Percentiles rank a stretch among this genome's conserved stretches.
phyloP scores from a whole-genome alignment of 2,113 vertebrate species.

The Cyprinus carpio region DNA sequence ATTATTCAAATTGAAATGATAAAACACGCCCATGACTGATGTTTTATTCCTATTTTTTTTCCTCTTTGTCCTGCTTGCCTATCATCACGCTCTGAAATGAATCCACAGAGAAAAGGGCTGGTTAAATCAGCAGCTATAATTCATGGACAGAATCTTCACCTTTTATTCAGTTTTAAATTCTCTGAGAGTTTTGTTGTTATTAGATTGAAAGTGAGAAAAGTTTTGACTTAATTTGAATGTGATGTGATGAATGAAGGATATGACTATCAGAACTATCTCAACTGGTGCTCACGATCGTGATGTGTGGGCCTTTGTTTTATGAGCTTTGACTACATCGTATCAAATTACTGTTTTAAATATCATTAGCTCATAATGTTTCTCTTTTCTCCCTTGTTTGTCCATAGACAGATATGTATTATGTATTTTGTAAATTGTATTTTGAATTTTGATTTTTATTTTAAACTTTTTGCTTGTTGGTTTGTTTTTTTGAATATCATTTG shows the following conservation, averaged over 20 bases:
- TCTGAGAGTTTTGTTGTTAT: constrained; percentile 14
- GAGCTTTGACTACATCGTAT: constrained; percentile 63
- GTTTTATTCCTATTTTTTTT: no score
- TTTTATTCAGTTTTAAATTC: constrained; percentile 9
- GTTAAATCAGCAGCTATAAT: constrained; percentile 37
- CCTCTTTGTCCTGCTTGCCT: constrained; percentile 16
- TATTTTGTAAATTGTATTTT: background rate
- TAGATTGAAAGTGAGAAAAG: constrained; percentile 6
- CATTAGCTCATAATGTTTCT: constrained; percentile 41
- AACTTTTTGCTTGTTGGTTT: background rate
- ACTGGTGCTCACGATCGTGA: constrained; percentile 71
- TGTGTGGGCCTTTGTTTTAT: constrained; percentile 60
- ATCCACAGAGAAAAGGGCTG: constrained; percentile 23
- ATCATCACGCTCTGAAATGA: constrained; percentile 41
- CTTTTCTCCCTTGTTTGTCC: constrained; percentile 31
- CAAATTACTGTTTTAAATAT: constrained; percentile 66
- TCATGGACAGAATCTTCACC: constrained; percentile 28
- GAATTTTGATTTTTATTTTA: background rate
- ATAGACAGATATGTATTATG: background rate
- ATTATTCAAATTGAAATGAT: constrained; percentile 60
- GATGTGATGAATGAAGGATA: constrained; percentile 3
- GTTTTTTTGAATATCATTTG: no score
- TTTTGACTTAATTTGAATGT: constrained; percentile 64
- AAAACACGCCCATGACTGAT: constrained; percentile 56
- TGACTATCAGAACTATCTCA: constrained; percentile 53